Base-by-base conservation (phyloP, 2,797 vertebrate species). In the Acanthurus leucopareius region DNA sequence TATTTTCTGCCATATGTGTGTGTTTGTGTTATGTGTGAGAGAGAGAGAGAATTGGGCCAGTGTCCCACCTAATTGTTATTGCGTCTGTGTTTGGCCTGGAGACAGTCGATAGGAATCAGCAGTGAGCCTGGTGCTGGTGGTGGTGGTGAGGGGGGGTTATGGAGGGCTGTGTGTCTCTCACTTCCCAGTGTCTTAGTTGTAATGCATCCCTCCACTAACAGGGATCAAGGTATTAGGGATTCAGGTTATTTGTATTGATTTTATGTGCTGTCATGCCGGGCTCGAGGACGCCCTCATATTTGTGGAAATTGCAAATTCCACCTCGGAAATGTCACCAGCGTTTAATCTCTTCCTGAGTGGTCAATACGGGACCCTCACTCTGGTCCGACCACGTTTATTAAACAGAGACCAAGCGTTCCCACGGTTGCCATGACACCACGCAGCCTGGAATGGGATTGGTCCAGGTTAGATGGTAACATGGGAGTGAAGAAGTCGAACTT, bases 181-280 rank as follows among this genome's bases (percentile, higher is more conserved):
- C 94, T 95, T 93, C 91, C 87, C 85, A 93, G 93, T 91, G 91
- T 95, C 94, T 94, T 96, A 96, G 95, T 95, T 96, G 96, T 97
- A 97, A 98, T 97, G 94, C 95, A 88, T 96, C 96, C 95, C 95
- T 97, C 97, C 97, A 97, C 96, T 95, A 94, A 93, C 95, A 64
- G 95, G 97, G 98, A 98, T 99, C 97, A 98, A 98, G 95, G 97
- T 98, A 99, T 99, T 99, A 99, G 97, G 97, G 97, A 97, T 97
- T 97, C 95, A 96, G 96, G 97, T 98, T 98, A 99, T 99, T 98
- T 97, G 97, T 99, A 99, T 99, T 99, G 98, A 99, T 99, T 97
- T 97, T 97, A 94, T 97, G 97, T 98, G 97, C 96, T 94, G 96
- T 96, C 95, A 95, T 96, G 96, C 96, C 91, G 93, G 90, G 89